phyloP scores from a whole-genome alignment of 2,113 vertebrate species.

The Mobula birostris region DNA sequence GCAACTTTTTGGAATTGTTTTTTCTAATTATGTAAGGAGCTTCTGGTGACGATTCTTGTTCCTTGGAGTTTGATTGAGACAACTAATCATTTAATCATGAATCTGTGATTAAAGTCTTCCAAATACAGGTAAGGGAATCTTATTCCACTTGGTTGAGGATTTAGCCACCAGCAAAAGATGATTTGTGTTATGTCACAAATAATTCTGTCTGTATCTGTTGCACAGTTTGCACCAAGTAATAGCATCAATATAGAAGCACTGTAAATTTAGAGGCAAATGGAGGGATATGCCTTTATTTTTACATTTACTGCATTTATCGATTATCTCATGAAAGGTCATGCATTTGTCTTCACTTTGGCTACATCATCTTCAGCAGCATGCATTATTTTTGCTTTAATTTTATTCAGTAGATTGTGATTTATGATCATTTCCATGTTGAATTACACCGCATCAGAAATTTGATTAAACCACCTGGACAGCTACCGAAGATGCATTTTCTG shows the following conservation, averaged over 20 bases:
- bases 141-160: neutral
- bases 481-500: no score
- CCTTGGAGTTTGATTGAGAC: neutral
- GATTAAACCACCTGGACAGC: no score
- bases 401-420: no score
- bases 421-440: no score
- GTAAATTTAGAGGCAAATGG: neutral
- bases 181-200: neutral
- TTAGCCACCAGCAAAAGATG: neutral
- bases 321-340: neutral
- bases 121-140: neutral
- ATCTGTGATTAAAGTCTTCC: neutral
- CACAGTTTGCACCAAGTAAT: neutral
- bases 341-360: neutral
- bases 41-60: neutral
- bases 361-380: no score
- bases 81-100: neutral
- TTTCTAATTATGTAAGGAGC: neutral
- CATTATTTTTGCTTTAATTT: no score
- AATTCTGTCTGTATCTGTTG: neutral
- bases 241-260: neutral
- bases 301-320: neutral
- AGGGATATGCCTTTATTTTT: neutral
- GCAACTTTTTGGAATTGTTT: neutral
- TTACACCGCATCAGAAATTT: no score